Evolutionary conservation across 92 coral and sea anemone species (phyloP), one percentile per base, ranked within the genome.

Genomic region (Parazoanthus swiftii): DNA sequence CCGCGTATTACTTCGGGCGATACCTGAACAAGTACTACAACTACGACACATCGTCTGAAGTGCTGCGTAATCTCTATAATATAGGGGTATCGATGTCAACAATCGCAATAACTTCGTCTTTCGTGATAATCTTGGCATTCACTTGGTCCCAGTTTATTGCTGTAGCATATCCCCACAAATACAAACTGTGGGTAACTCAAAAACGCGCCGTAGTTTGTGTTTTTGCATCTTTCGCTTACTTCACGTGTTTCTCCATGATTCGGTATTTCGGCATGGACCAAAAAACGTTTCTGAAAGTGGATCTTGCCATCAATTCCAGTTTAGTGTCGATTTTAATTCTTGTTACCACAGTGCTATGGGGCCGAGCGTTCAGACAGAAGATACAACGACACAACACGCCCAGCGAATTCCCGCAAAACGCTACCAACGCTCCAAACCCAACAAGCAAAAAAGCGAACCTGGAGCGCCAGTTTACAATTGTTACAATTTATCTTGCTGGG

Each of bases 81-180:
- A 89, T 91, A 7, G 98, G 98, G 7, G 89, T 81, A 89, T 88
- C 89, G 21, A 80, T 93, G 38, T 93, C 98, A 4, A 95, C 98
- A 25, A 94, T 95, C 10, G 92, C 98, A 11, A 93, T 95, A 23
- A 95, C 96, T 81, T 95, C 98, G 20, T 95, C 98, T 50, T 95
- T 93, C 86, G 89, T 95, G 56, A 95, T 95, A 74, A 90, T 95
- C 10, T 88, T 95, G 13, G 93, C 85, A 65, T 63, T 95, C 38
- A 91, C 98, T 1, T 89, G 95, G 92, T 93, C 98, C 20, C 98
- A 95, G 92, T 90, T 85, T 80, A 88, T 95, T 35, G 96, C 98
- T 65, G 89, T 95, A 10, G 84, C 91, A 26, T 91, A 86, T 74
- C 98, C 98, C 33, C 96, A 95, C 81, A 90, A 90, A 44, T 95